Base-by-base conservation (phyloP, 1,140 invertebrate species). In the Pseudoatta argentina region DNA sequence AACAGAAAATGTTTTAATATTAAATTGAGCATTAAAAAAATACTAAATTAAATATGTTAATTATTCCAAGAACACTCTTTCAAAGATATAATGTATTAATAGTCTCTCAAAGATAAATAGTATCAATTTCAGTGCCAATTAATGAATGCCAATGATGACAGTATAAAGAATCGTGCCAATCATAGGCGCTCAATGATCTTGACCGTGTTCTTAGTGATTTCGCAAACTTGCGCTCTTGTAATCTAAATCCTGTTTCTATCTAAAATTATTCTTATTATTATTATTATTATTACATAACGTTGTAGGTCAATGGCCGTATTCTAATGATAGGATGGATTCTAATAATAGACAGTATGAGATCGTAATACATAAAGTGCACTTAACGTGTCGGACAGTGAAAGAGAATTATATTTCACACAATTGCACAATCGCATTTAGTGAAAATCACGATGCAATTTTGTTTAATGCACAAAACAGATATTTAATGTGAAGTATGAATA, bases 281-380 rank as follows among this genome's bases (percentile, higher is more conserved):
- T 30, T 30, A 34, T 34, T 34, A 34, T 34, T 34, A 34, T 34
- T 34, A 34, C 30, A 34, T 34, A 34, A 34, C 72, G 78, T 55
- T 10, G n/a, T 44, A 18, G 73, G 57, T 88, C 86, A 57, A 34
- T 24, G 63, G 39, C 78, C 87, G 39, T 66, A 16, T 51, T 51
- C 24, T 24, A 24, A 24, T 24, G 24, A 24, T 24, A 24, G 63
- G 12, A 69, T 81, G 78, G 39, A 86, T 89, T 86, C 75, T 55
- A 75, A 75, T 57, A 75, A 87, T 86, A 90, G 69, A 89, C 87
- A 89, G 69, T 85, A 55, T 10, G 18, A 77, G 34, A 77, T 24
- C 16, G 21, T 69, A 21, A 67, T 67, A 39, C 44, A 39, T 67
- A 39, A 18, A 44, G 16, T 64, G 44, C 61, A 57, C 48, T 48